Evolutionary conservation across 2,113 vertebrate genomes (phyloP), one percentile per base, ranked within the genome.

Genomic region (Phrynosoma blainvillii): DNA sequence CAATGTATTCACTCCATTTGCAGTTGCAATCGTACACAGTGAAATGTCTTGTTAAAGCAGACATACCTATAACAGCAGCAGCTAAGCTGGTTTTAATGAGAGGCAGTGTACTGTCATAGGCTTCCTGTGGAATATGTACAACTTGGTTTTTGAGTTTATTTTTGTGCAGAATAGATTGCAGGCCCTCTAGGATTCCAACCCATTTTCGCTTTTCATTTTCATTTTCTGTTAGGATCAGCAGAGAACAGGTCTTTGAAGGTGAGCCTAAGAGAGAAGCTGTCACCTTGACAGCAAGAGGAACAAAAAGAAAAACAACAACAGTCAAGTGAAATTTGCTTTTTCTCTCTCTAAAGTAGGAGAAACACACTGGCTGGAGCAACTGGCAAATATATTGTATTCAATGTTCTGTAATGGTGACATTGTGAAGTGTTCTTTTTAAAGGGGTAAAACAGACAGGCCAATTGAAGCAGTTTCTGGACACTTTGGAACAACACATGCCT

Each of bases 141-240:
- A 96, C 95, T 47, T 96, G 97, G 95, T 95, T 98, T 93, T 92
- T 97, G 89, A 99, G 97, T 68, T 94, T 96, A 96, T 99, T 99
- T 95, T 99, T 98, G 89, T 97, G 97, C 82, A 99, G 95, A 95
- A 99, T 98, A 85, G 94, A 97, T 95, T 98, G 98, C 79, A 99
- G 95, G 7, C 98, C 97, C 92, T 99, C 99, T 62, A 99, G 96
- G 89, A 99, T 98, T 89, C 98, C 97, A 74, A 99, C 98, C 99
- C 99, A 99, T 93, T 98, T 99, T 93, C 96, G 97, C 96, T 99
- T 99, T 89, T 99, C 99, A 2, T 95, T 97, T 93, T 99, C 99
- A 5, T 97, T 99, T 95, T 99, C 99, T 0, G 98, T 98, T 95
- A 99, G 96, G 65, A 99, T 96, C 93, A 99, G 97, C 36, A 99